Percentiles rank a stretch among this genome's conserved stretches.
Evolutionary conservation across 2,888 invertebrate genomes (phyloP).

Genomic region (Chelonus formosanus): DNA sequence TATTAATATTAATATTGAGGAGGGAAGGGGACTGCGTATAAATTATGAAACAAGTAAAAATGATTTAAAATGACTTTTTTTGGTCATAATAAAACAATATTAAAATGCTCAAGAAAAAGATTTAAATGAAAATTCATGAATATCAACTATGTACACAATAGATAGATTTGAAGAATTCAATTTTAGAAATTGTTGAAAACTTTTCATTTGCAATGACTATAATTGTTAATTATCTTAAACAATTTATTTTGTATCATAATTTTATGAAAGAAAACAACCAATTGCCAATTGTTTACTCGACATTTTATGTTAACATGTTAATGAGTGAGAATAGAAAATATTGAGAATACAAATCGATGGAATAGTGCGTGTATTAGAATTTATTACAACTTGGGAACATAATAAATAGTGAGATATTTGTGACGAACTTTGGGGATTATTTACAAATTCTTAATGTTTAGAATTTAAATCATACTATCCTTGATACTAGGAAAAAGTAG

Average conservation of each 20-base stretch:
- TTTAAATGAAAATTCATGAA: too few species aligned
- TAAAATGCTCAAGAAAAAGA: too few species aligned
- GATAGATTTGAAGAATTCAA: not conserved
- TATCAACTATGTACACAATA: not conserved
- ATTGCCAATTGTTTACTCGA: not conserved
- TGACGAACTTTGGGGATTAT: constrained; percentile 5
- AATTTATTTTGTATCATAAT: constrained; percentile 2
- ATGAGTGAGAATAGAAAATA: not conserved
- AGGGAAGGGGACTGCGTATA: too few species aligned
- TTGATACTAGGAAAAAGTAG: constrained; percentile 6
- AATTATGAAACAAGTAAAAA: too few species aligned
- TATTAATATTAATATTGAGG: too few species aligned
- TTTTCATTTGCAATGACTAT: not conserved
- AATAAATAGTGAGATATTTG: constrained; percentile 9
- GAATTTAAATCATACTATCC: not conserved
- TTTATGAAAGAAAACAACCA: constrained; percentile 2
- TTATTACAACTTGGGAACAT: constrained; percentile 3
- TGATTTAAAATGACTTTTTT: too few species aligned
- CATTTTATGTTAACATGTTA: not conserved
- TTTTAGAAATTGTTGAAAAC: constrained; percentile 4
- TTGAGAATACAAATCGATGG: not conserved
- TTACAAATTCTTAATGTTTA: constrained; percentile 10
- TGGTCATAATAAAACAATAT: too few species aligned
- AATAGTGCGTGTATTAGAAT: not conserved
- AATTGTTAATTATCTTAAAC: constrained; percentile 7